Evolutionary conservation across 2,888 invertebrate species (phyloP).

Genomic region (Melanophora roralis): DNA sequence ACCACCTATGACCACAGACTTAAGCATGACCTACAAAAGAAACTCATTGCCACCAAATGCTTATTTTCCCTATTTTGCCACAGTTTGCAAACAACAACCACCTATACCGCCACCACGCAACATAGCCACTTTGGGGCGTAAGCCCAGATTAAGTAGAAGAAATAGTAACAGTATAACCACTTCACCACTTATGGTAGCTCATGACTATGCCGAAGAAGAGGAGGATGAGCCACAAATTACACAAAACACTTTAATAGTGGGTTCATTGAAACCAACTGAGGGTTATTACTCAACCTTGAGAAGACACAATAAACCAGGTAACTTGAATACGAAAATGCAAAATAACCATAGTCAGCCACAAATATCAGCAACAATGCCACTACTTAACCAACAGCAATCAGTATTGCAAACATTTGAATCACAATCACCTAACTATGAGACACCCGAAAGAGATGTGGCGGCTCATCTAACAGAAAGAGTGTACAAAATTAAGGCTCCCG

Average conservation of each 20-base stretch:
- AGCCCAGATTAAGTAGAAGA: constrained; percentile 69
- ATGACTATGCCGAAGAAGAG: constrained; percentile 75
- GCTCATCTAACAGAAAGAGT: constrained; percentile 73
- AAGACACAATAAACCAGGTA: constrained; percentile 53
- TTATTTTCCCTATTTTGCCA: constrained; percentile 67
- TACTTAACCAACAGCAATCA: constrained; percentile 43
- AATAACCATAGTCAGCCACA: constrained; percentile 14
- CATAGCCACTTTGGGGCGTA: constrained; percentile 82
- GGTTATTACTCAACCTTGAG: constrained; percentile 66
- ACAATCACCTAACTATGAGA: constrained; percentile 43
- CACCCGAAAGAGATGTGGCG: constrained; percentile 52
- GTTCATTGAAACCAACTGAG: constrained; percentile 78
- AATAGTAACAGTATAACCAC: constrained; percentile 76
- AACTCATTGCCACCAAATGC: constrained; percentile 81
- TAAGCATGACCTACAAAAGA: constrained; percentile 77
- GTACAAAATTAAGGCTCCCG: constrained; percentile 69
- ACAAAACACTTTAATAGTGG: constrained; percentile 79
- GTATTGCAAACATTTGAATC: constrained; percentile 64
- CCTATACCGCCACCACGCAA: constrained; percentile 87
- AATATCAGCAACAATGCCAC: neutral
- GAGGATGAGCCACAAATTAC: constrained; percentile 78
- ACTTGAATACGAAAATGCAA: constrained; percentile 24
- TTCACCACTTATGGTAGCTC: constrained; percentile 78
- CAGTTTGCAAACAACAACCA: constrained; percentile 75
- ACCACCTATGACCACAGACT: constrained; percentile 65